Percentiles rank a stretch among this genome's conserved stretches.
Evolutionary conservation across 2,113 vertebrate genomes (phyloP).

Genomic region (Carassius carassius): DNA sequence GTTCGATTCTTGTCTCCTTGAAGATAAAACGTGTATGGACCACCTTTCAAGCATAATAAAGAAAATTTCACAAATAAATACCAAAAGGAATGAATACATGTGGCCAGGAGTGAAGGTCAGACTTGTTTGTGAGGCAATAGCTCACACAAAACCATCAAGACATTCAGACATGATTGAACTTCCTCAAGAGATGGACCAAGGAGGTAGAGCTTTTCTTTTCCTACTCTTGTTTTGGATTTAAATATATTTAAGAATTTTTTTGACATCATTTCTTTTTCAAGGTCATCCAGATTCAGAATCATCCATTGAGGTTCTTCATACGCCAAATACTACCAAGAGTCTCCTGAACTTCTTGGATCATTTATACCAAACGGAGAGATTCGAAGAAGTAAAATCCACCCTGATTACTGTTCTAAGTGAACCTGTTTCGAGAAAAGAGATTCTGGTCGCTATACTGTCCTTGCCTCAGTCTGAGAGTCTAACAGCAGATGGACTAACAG

Average conservation of each 20-base stretch:
- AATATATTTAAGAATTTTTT: background rate
- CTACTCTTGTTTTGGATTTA: background rate
- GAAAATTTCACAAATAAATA: slow-evolving; percentile 26
- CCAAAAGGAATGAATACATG: slow-evolving; percentile 21
- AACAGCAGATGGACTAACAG: slow-evolving; percentile 45
- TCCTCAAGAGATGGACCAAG: background rate
- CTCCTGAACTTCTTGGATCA: slow-evolving; percentile 45
- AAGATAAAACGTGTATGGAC: slow-evolving; percentile 18
- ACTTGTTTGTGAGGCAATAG: slow-evolving; percentile 27
- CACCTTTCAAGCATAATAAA: slow-evolving; percentile 31
- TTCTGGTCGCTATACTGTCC: slow-evolving; percentile 38
- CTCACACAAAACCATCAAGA: background rate
- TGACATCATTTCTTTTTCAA: background rate
- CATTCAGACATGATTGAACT: background rate
- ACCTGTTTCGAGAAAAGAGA: slow-evolving; percentile 41
- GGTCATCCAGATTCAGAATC: background rate
- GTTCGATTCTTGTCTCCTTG: slow-evolving; percentile 19
- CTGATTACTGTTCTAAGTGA: slow-evolving; percentile 30
- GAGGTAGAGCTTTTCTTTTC: background rate
- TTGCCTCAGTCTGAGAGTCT: slow-evolving; percentile 9
- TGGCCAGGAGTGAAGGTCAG: slow-evolving; percentile 50
- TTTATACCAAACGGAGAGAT: slow-evolving; percentile 31
- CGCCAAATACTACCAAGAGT: background rate
- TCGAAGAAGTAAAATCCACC: slow-evolving; percentile 26
- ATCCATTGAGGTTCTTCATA: background rate